phyloP scores from a whole-genome alignment of 2,113 vertebrate genomes.

The Hemiprocne comata region DNA sequence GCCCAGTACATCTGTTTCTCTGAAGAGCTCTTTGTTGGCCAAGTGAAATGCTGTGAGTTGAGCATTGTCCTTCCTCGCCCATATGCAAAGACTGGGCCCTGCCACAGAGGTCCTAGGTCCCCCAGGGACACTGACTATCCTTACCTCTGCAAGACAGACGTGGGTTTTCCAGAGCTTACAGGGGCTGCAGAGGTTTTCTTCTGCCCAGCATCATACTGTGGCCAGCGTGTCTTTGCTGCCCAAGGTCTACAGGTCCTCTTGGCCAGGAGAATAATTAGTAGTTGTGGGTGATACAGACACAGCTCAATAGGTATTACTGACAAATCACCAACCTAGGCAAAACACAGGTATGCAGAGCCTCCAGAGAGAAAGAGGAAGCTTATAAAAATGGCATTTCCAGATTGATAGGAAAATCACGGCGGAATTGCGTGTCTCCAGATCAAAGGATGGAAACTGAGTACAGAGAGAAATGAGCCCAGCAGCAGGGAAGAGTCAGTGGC shows the following conservation, averaged over 20 bases:
- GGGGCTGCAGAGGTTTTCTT: background rate
- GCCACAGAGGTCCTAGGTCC: background rate
- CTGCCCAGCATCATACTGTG: background rate
- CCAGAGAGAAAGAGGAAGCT: background rate
- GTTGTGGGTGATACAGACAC: background rate
- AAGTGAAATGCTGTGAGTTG: fast-evolving
- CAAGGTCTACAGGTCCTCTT: background rate
- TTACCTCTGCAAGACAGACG: background rate
- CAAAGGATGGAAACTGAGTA: background rate
- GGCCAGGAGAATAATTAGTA: background rate
- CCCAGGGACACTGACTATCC: fast-evolving
- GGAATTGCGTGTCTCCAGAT: background rate
- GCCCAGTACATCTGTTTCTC: background rate
- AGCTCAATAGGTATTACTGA: background rate
- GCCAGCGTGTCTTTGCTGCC: background rate
- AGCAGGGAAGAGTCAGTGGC: background rate
- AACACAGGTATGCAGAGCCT: background rate
- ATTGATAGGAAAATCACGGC: background rate
- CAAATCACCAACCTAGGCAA: background rate
- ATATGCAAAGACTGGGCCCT: too few species aligned
- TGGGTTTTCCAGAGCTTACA: background rate
- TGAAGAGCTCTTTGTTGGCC: background rate
- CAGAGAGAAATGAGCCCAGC: background rate
- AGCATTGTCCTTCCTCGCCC: background rate
- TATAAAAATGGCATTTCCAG: background rate